Evolutionary conservation across 2,113 vertebrate genomes (phyloP).

Genomic region (Pituophis catenifer): DNA sequence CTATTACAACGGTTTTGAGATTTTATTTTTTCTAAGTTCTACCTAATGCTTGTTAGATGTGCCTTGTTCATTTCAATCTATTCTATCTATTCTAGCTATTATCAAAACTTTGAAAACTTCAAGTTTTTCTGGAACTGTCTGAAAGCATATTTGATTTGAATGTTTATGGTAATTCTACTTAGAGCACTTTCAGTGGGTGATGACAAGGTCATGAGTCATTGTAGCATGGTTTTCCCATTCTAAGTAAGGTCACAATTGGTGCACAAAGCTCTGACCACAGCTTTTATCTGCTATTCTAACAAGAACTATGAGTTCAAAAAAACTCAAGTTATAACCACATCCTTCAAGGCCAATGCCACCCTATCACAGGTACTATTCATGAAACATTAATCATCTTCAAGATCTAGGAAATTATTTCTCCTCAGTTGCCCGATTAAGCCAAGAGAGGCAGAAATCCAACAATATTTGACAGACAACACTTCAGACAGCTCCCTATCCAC

Average conservation of each 20-base stretch:
- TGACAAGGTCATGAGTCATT: background rate
- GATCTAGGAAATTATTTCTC: background rate
- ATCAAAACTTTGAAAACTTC: slow-evolving; percentile 55
- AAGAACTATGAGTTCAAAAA: background rate
- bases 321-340: background rate
- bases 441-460: background rate
- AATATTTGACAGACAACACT: background rate
- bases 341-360: background rate
- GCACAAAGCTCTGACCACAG: background rate
- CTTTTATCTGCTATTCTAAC: background rate
- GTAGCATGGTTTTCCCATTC: background rate
- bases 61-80: background rate
- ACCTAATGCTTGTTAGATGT: background rate
- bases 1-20: background rate
- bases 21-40: background rate
- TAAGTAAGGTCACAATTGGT: background rate
- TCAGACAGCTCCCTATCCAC: background rate
- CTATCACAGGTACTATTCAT: background rate
- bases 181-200: background rate
- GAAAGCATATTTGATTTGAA: slow-evolving; percentile 49
- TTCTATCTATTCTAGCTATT: background rate
- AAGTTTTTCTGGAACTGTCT: slow-evolving; percentile 53
- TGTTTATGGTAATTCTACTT: background rate
- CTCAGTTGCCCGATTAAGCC: background rate
- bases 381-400: background rate